phyloP scores from a whole-genome alignment of 2,888 invertebrate species.

The Campaea margaritaria region DNA sequence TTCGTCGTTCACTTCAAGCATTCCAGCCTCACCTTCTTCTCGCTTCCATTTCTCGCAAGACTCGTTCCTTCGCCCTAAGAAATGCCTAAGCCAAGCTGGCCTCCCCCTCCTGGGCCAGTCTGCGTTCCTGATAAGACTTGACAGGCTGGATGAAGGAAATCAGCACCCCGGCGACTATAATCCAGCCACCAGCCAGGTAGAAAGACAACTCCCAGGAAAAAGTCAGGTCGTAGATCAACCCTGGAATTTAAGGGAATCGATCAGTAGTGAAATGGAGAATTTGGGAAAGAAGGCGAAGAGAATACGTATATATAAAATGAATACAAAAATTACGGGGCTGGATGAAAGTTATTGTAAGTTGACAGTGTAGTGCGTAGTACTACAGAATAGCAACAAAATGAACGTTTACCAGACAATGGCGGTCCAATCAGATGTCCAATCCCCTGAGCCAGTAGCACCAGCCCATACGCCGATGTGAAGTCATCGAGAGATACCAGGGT shows the following conservation, averaged over 20 bases:
- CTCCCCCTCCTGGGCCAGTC: conserved; percentile 38
- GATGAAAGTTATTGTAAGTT: too few species aligned
- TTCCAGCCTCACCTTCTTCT: too few species aligned
- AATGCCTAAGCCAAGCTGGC: conserved; percentile 11
- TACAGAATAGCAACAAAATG: conserved; percentile 57
- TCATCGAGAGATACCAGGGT: conserved; percentile 95
- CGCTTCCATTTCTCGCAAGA: too few species aligned
- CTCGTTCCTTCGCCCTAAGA: too few species aligned
- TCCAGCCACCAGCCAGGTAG: conserved; percentile 92
- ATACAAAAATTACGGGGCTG: too few species aligned
- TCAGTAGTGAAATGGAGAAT: too few species aligned
- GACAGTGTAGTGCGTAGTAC: too few species aligned
- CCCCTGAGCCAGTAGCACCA: conserved; percentile 95
- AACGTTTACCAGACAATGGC: conserved; percentile 91
- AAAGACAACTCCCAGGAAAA: conserved; percentile 92
- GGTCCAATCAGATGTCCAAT: conserved; percentile 97
- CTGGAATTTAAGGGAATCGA: conserved; percentile 71
- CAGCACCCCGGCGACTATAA: conserved; percentile 90
- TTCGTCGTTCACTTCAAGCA: too few species aligned
- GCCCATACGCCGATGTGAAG: conserved; percentile 96
- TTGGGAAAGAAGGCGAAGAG: too few species aligned
- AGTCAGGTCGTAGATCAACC: conserved; percentile 88
- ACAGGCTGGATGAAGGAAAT: conserved; percentile 88
- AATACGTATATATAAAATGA: too few species aligned
- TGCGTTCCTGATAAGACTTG: conserved; percentile 71